Conservation (phyloP, 2,888 invertebrate genomes). For the Megalurothrips usitatus region DNA sequence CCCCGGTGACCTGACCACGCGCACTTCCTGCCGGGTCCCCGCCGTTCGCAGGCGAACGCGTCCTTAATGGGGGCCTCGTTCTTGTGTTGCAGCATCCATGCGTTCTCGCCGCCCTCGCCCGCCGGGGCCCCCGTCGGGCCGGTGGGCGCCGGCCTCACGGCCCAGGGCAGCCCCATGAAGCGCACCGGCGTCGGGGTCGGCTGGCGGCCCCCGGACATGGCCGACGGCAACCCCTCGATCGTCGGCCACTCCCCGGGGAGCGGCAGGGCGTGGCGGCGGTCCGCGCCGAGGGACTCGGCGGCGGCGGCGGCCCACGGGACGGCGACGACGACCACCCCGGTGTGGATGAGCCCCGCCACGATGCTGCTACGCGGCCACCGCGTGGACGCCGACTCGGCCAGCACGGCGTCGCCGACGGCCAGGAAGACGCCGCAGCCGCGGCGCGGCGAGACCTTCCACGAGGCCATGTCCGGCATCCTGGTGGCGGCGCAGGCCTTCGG, state of each 20-base stretch:
- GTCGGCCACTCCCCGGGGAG: neutral
- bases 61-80: too few relatives aligned
- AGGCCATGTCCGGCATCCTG: conserved; percentile 42
- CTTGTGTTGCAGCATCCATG: neutral
- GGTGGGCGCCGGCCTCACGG: neutral
- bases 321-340: neutral
- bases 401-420: neutral
- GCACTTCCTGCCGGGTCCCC: too few relatives aligned
- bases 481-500: conserved; percentile 45
- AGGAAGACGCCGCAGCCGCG: neutral
- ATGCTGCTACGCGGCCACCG: neutral
- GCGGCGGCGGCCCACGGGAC: neutral
- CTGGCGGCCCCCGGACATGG: conserved; percentile 12
- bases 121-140: neutral
- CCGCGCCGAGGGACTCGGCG: neutral
- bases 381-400: neutral
- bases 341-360: conserved; percentile 11
- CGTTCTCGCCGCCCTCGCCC: neutral
- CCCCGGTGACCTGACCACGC: too few relatives aligned
- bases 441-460: conserved; percentile 42
- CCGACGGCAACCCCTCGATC: neutral
- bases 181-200: neutral
- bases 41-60: too few relatives aligned
- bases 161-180: neutral
- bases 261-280: neutral